These are phyloP conservation scores for Xestia rhomboidea DNA, from an alignment of 2,888 invertebrate genomes.

Conservation along the genomic window DNA sequence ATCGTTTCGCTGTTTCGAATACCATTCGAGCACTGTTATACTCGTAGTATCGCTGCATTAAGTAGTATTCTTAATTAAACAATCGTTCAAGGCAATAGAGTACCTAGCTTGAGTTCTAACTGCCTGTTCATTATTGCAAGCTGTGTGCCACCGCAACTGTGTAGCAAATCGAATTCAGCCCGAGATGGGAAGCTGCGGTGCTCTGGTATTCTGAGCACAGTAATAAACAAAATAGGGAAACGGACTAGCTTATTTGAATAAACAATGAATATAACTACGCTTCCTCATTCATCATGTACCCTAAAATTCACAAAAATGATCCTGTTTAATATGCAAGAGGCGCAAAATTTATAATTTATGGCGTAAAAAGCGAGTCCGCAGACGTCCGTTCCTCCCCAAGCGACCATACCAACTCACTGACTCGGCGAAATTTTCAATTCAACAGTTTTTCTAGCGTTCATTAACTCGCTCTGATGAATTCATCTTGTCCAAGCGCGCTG, in stretches of 20 bases:
- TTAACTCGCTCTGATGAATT: constrained; percentile 48
- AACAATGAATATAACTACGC: constrained; percentile 24
- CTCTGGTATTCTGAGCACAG: constrained; percentile 10
- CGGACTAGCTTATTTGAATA: constrained; percentile 42
- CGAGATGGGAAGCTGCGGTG: constrained; percentile 20
- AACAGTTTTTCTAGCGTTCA: constrained; percentile 59
- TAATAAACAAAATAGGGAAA: constrained; percentile 9
- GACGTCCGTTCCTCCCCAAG: constrained; percentile 31
- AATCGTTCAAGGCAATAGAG: constrained; percentile 12
- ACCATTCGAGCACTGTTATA: background rate
- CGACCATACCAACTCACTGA: constrained; percentile 55
- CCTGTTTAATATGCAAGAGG: constrained; percentile 48
- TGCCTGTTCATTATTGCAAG: constrained; percentile 31
- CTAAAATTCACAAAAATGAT: constrained; percentile 42
- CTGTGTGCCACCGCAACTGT: constrained; percentile 12
- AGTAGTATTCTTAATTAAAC: constrained; percentile 35
- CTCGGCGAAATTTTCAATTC: constrained; percentile 61
- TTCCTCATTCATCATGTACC: constrained; percentile 30
- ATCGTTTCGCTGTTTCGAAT: background rate
- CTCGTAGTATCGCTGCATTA: background rate
- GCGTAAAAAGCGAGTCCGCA: constrained; percentile 31
- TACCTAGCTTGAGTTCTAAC: constrained; percentile 7
- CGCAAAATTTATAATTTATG: constrained; percentile 53
- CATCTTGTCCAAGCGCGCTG: constrained; percentile 22
- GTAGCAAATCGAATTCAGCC: constrained; percentile 41